These are phyloP conservation scores for Heliopora coerulea DNA, from an alignment of 92 coral and sea anemone genomes.

Conservation along the genomic window DNA sequence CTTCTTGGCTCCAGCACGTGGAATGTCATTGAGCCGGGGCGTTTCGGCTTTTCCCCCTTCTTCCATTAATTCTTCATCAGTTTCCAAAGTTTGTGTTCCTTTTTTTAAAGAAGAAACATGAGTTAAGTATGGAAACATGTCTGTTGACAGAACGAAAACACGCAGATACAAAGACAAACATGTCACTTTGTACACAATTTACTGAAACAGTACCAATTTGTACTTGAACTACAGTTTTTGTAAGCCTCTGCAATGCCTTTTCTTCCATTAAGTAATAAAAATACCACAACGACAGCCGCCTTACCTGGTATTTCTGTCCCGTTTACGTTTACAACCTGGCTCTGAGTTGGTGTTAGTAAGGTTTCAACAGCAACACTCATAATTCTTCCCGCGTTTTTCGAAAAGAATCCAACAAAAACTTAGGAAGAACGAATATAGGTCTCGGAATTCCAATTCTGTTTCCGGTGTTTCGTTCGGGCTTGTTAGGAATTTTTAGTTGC, in stretches of 20 bases:
- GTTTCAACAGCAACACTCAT: conserved; percentile 26
- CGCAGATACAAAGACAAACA: not conserved
- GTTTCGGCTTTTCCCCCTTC: conserved; percentile 22
- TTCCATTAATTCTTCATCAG: conserved; percentile 35
- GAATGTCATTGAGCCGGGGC: not conserved
- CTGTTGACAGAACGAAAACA: not conserved
- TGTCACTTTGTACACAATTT: no score
- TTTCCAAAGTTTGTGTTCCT: conserved; percentile 27
- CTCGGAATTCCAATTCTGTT: not conserved
- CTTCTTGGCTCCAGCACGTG: conserved; percentile 15
- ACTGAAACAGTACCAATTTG: no score
- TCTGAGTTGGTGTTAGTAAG: not conserved
- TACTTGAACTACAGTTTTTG: not conserved
- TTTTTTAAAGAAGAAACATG: not conserved
- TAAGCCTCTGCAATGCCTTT: not conserved
- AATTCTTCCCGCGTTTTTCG: not conserved
- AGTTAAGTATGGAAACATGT: not conserved
- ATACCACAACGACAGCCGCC: not conserved
- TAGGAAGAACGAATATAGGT: not conserved
- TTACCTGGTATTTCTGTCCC: conserved; percentile 24
- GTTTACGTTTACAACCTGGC: not conserved
- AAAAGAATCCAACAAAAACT: not conserved
- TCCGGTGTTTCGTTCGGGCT: conserved; percentile 5
- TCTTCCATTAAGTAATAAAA: not conserved
- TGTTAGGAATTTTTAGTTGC: conserved; percentile 8